These are phyloP conservation scores for Apoderus coryli DNA, from an alignment of 2,888 invertebrate genomes.

Conservation along the genomic window DNA sequence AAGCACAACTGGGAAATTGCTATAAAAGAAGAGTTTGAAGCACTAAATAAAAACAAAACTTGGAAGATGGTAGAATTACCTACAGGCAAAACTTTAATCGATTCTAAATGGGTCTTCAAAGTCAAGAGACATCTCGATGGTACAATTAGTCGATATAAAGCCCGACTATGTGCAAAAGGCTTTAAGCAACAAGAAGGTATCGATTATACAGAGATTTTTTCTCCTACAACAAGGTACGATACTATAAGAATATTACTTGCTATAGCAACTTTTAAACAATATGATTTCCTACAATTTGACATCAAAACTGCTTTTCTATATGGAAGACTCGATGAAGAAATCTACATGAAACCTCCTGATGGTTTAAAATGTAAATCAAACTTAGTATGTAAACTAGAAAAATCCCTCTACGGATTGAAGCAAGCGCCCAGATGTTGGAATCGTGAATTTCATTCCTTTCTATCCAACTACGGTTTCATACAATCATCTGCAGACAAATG, in stretches of 20 bases:
- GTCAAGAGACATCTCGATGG: conserved; percentile 8
- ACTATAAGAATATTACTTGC: conserved; percentile 8
- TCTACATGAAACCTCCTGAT: conserved; percentile 9
- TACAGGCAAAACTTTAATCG: too few species aligned
- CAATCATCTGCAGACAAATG: conserved; percentile 8
- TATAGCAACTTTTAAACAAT: conserved; percentile 5
- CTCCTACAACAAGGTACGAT: conserved; percentile 4
- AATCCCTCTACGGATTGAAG: conserved; percentile 12
- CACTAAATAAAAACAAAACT: too few species aligned
- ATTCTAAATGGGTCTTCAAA: conserved; percentile 12
- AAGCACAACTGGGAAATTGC: too few species aligned
- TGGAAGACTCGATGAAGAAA: conserved; percentile 9
- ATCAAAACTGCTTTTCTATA: conserved; percentile 10
- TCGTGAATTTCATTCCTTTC: conserved; percentile 7
- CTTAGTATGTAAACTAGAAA: conserved; percentile 10
- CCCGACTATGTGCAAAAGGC: conserved; percentile 5
- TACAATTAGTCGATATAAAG: conserved; percentile 5
- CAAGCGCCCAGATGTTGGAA: conserved; percentile 13
- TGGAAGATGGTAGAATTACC: too few species aligned
- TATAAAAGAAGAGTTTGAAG: too few species aligned
- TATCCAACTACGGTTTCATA: conserved; percentile 2
- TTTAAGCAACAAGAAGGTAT: conserved; percentile 4
- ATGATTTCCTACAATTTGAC: conserved; percentile 10
- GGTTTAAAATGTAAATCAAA: conserved; percentile 5
- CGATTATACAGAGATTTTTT: conserved; percentile 5